phyloP scores from a whole-genome alignment of 2,797 vertebrate genomes.

The Diglossa cyanea region DNA sequence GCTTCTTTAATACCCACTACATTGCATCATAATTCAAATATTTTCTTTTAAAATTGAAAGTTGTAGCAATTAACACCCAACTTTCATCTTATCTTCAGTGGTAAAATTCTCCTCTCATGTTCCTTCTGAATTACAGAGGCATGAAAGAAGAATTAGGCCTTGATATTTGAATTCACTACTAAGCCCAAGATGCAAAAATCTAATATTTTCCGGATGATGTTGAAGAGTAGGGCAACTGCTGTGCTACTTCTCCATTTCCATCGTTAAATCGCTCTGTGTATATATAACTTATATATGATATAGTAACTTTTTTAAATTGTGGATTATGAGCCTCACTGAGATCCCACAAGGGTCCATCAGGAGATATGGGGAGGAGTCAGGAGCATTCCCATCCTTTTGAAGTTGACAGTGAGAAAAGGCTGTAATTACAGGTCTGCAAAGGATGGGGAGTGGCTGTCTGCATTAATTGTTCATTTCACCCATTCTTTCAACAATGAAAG shows the following conservation, averaged over 20 bases:
- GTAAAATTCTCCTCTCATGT: neutral
- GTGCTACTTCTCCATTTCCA: neutral
- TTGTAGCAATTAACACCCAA: neutral
- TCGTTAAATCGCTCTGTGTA: neutral
- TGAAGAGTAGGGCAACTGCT: neutral
- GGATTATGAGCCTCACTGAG: neutral
- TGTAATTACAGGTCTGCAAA: neutral
- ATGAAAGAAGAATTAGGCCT: neutral
- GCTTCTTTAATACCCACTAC: neutral
- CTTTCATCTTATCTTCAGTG: neutral
- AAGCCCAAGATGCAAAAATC: neutral
- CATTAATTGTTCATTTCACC: neutral
- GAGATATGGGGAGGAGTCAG: neutral
- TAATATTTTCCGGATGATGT: neutral
- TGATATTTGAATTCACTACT: neutral
- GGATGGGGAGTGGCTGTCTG: neutral
- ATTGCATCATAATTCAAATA: slow-evolving; percentile 48
- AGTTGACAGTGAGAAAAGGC: neutral
- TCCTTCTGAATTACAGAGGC: neutral
- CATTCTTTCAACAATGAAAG: neutral
- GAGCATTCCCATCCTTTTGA: neutral
- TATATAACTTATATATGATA: neutral
- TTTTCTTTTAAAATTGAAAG: slow-evolving; percentile 45
- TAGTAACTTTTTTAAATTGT: neutral
- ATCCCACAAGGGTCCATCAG: neutral